Base-by-base conservation (phyloP, 2,113 vertebrate genomes). In the Pholis gunnellus region DNA sequence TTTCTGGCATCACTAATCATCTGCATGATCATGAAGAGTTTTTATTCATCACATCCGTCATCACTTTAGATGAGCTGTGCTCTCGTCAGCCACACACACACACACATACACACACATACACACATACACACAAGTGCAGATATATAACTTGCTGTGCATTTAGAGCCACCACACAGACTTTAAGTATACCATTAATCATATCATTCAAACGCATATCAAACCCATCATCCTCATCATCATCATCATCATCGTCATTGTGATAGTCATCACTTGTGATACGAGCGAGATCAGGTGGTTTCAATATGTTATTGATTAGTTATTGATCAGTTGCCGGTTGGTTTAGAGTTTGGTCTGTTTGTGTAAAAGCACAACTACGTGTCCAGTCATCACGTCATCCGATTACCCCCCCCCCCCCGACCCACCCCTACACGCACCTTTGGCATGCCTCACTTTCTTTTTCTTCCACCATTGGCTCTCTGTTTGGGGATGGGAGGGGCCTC, bases 1-100 rank as follows among this genome's bases (percentile, higher is more conserved):
- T 89, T 89, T 92, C 85, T 90, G 88, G 82, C 84, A 75, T 92
- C 92, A 91, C 94, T 93, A 93, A 94, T 84, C 93, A 92, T 94
- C 89, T 92, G 93, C 94, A 94, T 93, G 94, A 90, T 61, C 89
- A 91, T 89, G 75, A 82, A 89, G 87, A 90, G 80, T 89, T 91
- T 92, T 83, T 87, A 85, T 91, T 81, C 86, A 83, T 93, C 86
- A 85, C 86, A 79, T 89, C 79, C 14, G 34, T 88, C 87, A 81
- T 89, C 70, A 90, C 85, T 59, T 79, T 72, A 88, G 87, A 92
- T 87, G 93, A 92, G 93, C 94, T 94, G 94, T 91, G 93, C 93
- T 94, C 93, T 88, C 80, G 72, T 84, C 84, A 74, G 59, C 61
- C 81, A 76, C 80, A 65, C 3, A 9, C 18, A 54, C 71, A 70